Base-by-base conservation (phyloP, 2,888 invertebrate genomes). In the Acronicta psi region DNA sequence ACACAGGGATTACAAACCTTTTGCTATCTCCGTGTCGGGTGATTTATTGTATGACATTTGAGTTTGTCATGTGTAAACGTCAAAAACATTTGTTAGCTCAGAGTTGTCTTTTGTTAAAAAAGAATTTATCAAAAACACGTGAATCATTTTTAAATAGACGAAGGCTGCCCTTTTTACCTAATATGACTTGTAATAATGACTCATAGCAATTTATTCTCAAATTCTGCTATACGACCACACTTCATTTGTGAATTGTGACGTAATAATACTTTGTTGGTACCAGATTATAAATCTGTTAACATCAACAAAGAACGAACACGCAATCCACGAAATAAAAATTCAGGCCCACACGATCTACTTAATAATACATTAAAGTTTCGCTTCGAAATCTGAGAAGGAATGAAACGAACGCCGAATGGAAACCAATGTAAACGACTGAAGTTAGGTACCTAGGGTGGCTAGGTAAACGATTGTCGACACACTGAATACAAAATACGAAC, bases 11-110 rank as follows among this genome's bases (percentile, higher is more conserved):
- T 50, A 52, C 47, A 17, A n/a, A 13, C 14, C 53, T 43, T 53
- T 53, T 55, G 51, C 29, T 41, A 36, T 42, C n/a, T 29, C 38
- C 38, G 34, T 46, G 51, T 55, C 46, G 50, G 2, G 29, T 59
- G 44, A 68, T 63, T 59, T 69, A 59, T 52, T 54, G 44, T 45
- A 31, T n/a, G 14, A 40, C 17, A 63, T 59, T 53, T n/a, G 9
- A 49, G 59, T 46, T 47, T 37, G 45, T 37, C 29, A 31, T 41
- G 10, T 23, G 31, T 56, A 37, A 29, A 40, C 40, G 34, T 10
- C 41, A 51, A 36, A 23, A 34, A 16, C 18, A 51, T 59, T 17
- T 46, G 41, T 37, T n/a, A n/a, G 10, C 42, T 47, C 34, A 10
- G 13, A 7, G 41, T 34, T 34, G 7, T 6, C n/a, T 34, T 34